Evolutionary conservation across 2,888 invertebrate species (phyloP).

Genomic region (Dicroscelio sp.): DNA sequence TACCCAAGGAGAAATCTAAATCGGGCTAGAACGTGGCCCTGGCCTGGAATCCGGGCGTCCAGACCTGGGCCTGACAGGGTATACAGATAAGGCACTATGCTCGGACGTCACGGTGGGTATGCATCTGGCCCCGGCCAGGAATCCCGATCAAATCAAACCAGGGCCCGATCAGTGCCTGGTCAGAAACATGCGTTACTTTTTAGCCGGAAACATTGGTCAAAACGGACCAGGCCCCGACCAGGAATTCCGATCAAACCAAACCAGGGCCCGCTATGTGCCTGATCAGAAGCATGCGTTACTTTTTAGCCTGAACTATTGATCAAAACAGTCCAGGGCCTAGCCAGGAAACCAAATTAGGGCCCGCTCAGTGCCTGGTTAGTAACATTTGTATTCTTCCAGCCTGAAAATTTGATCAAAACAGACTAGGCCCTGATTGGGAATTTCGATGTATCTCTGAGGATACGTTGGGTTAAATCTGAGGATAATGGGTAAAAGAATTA

Average conservation of each 20-base stretch:
- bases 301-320: too few relatives aligned
- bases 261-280: too few relatives aligned
- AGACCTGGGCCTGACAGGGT: background rate
- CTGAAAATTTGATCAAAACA: too few relatives aligned
- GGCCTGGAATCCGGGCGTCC: background rate
- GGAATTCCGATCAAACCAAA: background rate
- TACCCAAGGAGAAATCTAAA: conserved; percentile 22
- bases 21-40: conserved; percentile 13
- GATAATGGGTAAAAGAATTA: too few relatives aligned
- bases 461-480: too few relatives aligned
- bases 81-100: background rate
- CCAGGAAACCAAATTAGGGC: conserved; percentile 16
- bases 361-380: conserved; percentile 3
- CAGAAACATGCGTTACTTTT: too few relatives aligned
- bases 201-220: too few relatives aligned
- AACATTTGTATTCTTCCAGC: too few relatives aligned
- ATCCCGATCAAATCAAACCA: conserved; percentile 9
- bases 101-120: conserved; percentile 2
- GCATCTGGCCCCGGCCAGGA: conserved; percentile 8
- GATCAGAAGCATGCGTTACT: too few relatives aligned
- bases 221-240: background rate
- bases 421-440: background rate
- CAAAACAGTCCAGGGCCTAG: too few relatives aligned
- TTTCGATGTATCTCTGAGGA: too few relatives aligned
- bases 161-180: conserved; percentile 6